phyloP scores from a whole-genome alignment of 2,797 vertebrate genomes.

The Parotocinclus haroldoi region DNA sequence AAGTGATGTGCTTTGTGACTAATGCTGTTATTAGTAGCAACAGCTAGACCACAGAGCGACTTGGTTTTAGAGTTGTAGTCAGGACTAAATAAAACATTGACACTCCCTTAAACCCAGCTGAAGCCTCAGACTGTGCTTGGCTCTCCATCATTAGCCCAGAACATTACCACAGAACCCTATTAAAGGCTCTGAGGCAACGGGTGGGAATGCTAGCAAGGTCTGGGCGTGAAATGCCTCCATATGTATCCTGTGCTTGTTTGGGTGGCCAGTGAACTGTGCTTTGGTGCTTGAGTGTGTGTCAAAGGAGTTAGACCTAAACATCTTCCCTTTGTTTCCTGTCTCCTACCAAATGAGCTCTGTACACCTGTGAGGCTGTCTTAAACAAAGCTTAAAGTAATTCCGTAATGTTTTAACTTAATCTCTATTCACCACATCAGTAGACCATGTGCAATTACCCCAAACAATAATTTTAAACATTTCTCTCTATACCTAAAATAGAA shows the following conservation, averaged over 20 bases:
- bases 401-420: not conserved
- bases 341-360: constrained; percentile 65
- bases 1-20: constrained; percentile 13
- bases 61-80: constrained; percentile 24
- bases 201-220: constrained; percentile 18
- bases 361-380: constrained; percentile 26
- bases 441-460: too few relatives aligned
- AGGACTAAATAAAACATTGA: constrained; percentile 32
- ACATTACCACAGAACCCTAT: constrained; percentile 31
- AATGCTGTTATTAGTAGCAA: constrained; percentile 19
- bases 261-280: constrained; percentile 15
- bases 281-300: not conserved
- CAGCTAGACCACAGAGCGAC: constrained; percentile 23
- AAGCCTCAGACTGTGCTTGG: not conserved
- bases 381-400: not conserved
- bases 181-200: constrained; percentile 29
- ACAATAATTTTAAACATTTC: not conserved
- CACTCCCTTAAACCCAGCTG: constrained; percentile 18
- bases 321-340: constrained; percentile 45
- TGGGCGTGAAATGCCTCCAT: constrained; percentile 26
- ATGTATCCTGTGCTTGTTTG: constrained; percentile 25
- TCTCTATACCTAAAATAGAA: too few relatives aligned
- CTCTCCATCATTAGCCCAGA: constrained; percentile 25
- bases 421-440: too few relatives aligned
- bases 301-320: not conserved